phyloP scores from a whole-genome alignment of 2,797 vertebrate species.

The Anguilla obscura region DNA sequence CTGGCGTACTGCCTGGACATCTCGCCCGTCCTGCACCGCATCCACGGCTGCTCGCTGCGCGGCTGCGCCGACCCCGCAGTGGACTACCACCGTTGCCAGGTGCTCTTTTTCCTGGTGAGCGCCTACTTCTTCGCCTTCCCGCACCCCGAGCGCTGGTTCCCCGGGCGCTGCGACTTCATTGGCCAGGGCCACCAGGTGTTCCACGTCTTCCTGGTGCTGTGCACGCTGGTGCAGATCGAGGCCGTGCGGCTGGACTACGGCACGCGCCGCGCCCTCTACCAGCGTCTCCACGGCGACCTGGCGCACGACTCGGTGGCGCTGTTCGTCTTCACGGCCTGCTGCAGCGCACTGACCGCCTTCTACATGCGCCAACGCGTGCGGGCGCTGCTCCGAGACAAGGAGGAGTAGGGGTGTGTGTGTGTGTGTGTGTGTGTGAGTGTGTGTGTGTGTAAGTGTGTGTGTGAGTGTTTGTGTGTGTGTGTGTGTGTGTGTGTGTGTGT shows the following conservation, averaged over 20 bases:
- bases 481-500: conserved; percentile 39
- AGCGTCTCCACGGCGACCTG: conserved; percentile 77
- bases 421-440: conserved; percentile 38
- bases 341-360: conserved; percentile 83
- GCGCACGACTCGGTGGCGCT: conserved; percentile 83
- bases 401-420: conserved; percentile 45
- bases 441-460: conserved; percentile 43
- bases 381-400: conserved; percentile 74
- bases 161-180: conserved; percentile 85
- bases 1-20: conserved; percentile 91
- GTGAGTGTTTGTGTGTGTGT: conserved; percentile 63
- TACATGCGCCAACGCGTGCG: conserved; percentile 80
- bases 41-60: conserved; percentile 74
- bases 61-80: conserved; percentile 77
- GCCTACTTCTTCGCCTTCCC: conserved; percentile 92
- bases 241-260: conserved; percentile 87
- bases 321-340: conserved; percentile 83
- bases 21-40: conserved; percentile 88
- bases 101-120: conserved; percentile 86
- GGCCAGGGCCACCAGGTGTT: conserved; percentile 97
- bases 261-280: conserved; percentile 78
- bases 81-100: conserved; percentile 85
- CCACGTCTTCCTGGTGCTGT: conserved; percentile 86
- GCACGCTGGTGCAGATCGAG: conserved; percentile 90
- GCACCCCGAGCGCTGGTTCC: conserved; percentile 89